Evolutionary conservation across 2,888 invertebrate genomes (phyloP).

Genomic region (Uloborus plumipes): DNA sequence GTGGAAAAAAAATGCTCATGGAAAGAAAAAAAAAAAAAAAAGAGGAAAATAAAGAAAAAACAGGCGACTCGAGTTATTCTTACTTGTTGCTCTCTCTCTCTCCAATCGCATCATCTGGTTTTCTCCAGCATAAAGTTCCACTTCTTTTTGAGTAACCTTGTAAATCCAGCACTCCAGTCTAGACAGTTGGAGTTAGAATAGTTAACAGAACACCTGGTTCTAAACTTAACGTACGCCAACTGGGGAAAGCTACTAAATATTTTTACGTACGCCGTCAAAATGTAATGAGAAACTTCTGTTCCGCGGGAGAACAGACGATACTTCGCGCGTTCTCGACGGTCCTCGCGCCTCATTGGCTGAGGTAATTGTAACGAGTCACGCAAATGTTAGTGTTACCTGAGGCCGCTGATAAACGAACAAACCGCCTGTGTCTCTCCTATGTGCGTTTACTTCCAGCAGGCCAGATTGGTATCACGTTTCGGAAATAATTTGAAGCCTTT

Average conservation of each 20-base stretch:
- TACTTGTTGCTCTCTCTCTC: slow-evolving; percentile 29
- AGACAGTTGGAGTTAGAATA: slow-evolving; percentile 33
- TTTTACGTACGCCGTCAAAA: slow-evolving; percentile 38
- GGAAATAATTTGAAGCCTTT: no score
- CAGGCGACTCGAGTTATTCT: slow-evolving; percentile 12
- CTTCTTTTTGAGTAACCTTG: slow-evolving; percentile 43
- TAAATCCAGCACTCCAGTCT: slow-evolving; percentile 40
- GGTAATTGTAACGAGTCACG: slow-evolving; percentile 58
- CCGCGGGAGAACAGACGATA: slow-evolving; percentile 22
- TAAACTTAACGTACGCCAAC: slow-evolving; percentile 26
- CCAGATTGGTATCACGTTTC: no score
- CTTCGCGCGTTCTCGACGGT: slow-evolving; percentile 42
- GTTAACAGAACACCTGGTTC: slow-evolving; percentile 36
- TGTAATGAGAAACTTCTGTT: slow-evolving; percentile 39
- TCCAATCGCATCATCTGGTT: slow-evolving; percentile 9
- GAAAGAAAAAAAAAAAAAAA: neutral
- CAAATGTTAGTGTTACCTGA: slow-evolving; percentile 36
- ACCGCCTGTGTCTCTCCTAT: neutral
- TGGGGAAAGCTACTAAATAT: slow-evolving; percentile 32
- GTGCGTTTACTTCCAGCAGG: neutral
- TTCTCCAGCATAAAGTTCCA: slow-evolving; percentile 6
- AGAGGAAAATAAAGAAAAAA: neutral
- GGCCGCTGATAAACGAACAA: slow-evolving; percentile 16
- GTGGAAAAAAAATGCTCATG: no score
- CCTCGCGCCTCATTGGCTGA: slow-evolving; percentile 52